These are phyloP conservation scores for Prionailurus bengalensis DNA, from an alignment of 2,113 vertebrate species.

Conservation along the genomic window DNA sequence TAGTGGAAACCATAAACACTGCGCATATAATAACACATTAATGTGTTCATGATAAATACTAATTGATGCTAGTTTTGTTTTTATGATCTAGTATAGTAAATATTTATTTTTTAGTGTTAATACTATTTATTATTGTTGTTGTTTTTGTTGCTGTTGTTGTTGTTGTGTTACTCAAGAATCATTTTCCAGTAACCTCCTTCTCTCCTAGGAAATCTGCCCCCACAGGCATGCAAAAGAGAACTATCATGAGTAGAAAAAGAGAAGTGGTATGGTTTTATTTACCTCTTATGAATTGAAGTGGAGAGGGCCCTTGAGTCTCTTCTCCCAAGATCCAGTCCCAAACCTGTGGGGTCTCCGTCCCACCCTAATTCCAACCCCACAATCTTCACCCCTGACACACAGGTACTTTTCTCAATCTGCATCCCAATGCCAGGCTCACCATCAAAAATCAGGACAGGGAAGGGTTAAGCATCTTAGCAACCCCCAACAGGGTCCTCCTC, in stretches of 20 bases:
- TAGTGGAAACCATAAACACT: conserved; percentile 45
- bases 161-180: conserved; percentile 30
- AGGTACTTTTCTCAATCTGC: neutral
- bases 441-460: conserved; percentile 77
- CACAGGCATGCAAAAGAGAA: neutral
- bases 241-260: neutral
- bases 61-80: conserved; percentile 23
- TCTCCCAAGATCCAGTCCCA: neutral
- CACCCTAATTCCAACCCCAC: neutral
- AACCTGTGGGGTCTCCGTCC: too few relatives aligned
- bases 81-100: conserved; percentile 34
- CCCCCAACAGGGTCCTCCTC: conserved; percentile 86
- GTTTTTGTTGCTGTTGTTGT: neutral
- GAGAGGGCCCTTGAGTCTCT: neutral
- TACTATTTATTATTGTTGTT: neutral
- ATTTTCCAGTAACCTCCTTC: conserved; percentile 25
- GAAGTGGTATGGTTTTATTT: neutral
- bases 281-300: neutral
- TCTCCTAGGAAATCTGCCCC: neutral
- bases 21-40: neutral
- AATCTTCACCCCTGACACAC: neutral
- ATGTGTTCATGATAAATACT: neutral
- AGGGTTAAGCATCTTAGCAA: conserved; percentile 85
- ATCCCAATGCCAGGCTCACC: neutral
- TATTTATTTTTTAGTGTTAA: conserved; percentile 10